Evolutionary conservation across 2,113 vertebrate genomes (phyloP), one percentile per base, ranked within the genome.

Genomic region (Cyprinus carpio): DNA sequence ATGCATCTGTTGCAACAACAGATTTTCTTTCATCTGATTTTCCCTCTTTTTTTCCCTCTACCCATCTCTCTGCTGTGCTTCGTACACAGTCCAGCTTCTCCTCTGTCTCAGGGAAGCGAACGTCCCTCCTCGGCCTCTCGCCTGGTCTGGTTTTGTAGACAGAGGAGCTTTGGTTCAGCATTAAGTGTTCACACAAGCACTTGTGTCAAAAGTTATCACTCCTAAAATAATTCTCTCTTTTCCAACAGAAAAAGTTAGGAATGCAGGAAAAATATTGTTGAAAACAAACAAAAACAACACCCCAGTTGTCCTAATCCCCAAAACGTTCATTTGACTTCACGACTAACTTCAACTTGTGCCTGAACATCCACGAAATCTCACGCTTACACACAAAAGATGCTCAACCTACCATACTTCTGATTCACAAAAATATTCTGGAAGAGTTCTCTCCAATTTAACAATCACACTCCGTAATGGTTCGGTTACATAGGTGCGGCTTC

Each of bases 91-190:
- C 84, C 86, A 58, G 85, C 82, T 27, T 69, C 75, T 64, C 69
- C 40, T 77, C 23, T 71, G 75, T 76, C 60, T 67, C 81, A 25
- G 25, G 31, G 67, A 75, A 56, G 67, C 69, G 64, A 79, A 43
- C 27, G 43, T 46, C 60, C 74, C 43, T 31, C 46, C 12, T 46
- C 58, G 11, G 58, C 43, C 77, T 43, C 80, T 79, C 65, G 16
- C 82, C 71, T 4, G 20, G 3, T 54, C 46, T 31, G 25, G 29
- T 25, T 58, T 25, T 20, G 40, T 58, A 75, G 72, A 85, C 72
- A 84, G 88, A 92, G 92, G 95, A 95, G 95, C 96, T 96, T 97
- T 97, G 96, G 95, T 96, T 96, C 95, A 95, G 95, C 56, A 65
- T 84, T 83, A 64, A 82, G 87, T 85, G 82, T 89, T 84, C 86